Base-by-base conservation (phyloP, 2,113 vertebrate species). In the Thryonomys swinderianus region DNA sequence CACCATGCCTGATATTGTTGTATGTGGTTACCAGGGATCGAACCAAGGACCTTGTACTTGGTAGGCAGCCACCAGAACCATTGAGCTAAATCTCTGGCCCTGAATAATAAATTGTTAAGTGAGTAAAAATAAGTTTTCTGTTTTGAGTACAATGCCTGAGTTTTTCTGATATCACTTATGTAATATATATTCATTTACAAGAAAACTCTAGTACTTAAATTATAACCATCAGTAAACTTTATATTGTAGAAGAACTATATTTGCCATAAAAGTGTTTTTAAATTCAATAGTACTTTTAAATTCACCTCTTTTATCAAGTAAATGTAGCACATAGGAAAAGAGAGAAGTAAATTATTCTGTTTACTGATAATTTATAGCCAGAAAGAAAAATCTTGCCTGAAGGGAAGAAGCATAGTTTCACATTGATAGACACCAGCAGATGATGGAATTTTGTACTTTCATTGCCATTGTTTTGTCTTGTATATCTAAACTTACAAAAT, bases 221-320 rank as follows among this genome's bases (percentile, higher is more conserved):
- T 59, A 48, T 20, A 27, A 11, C 8, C 85, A 69, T 16, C 53
- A 30, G 5, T 40, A 85, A 96, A 81, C 62, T 7, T n/a, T 64
- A 17, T 71, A 18, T 51, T 42, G 8, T 40, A 85, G 5, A 82
- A 82, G 13, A 71, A 85, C 59, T 51, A 18, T 20, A 73, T 51
- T 59, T 73, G 14, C n/a, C 45, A 14, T 18, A 1, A 42, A 69
- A 40, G 34, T 66, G 51, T 51, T 27, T n/a, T 37, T 1, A 62
- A 89, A 90, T 81, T 89, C 48, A 92, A 21, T 7, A 59, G 30
- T 13, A 79, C 2, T 90, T 85, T 89, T 87, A 37, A 79, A 71
- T n/a, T 32, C 18, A 62, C 32, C 7, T 66, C 14, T 34, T 85
- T 45, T 1, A 71, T 37, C 30, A 71, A 92, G 55, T 86, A 61